phyloP scores from a whole-genome alignment of 2,113 vertebrate genomes.

The Onychostoma macrolepis region DNA sequence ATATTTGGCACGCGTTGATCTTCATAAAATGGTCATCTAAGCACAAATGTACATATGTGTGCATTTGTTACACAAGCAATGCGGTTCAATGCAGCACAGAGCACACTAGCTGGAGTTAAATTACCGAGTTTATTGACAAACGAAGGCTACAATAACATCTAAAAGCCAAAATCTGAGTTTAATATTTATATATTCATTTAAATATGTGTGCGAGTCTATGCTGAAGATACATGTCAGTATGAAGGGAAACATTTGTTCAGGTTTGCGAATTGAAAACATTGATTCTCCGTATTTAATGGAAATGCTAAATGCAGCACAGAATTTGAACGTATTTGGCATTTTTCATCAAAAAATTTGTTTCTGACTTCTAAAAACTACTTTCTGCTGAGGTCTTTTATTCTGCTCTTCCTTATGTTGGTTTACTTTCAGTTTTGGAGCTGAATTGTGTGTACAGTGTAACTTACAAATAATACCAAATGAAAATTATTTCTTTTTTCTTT shows the following conservation, averaged over 20 bases:
- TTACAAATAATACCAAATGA: neutral
- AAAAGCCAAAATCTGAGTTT: neutral
- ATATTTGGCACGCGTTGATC: neutral
- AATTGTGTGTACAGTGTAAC: neutral
- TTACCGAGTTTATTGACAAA: conserved; percentile 8
- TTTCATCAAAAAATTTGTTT: neutral
- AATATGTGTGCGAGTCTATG: neutral
- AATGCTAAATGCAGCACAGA: neutral
- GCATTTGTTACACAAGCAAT: conserved; percentile 25
- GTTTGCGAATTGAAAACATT: neutral
- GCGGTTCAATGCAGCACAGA: conserved; percentile 30
- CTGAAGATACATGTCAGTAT: neutral
- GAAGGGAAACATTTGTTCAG: neutral
- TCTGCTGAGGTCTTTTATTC: neutral
- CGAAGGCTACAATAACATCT: neutral
- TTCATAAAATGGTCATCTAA: neutral
- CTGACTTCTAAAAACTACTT: neutral
- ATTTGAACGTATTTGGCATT: neutral
- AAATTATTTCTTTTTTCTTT: neutral
- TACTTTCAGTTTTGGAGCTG: neutral
- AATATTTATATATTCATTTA: neutral
- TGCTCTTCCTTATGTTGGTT: neutral
- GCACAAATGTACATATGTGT: neutral
- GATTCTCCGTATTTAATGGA: neutral
- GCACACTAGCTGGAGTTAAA: conserved; percentile 3